phyloP scores from a whole-genome alignment of 2,113 vertebrate species.

The Daubentonia madagascariensis region DNA sequence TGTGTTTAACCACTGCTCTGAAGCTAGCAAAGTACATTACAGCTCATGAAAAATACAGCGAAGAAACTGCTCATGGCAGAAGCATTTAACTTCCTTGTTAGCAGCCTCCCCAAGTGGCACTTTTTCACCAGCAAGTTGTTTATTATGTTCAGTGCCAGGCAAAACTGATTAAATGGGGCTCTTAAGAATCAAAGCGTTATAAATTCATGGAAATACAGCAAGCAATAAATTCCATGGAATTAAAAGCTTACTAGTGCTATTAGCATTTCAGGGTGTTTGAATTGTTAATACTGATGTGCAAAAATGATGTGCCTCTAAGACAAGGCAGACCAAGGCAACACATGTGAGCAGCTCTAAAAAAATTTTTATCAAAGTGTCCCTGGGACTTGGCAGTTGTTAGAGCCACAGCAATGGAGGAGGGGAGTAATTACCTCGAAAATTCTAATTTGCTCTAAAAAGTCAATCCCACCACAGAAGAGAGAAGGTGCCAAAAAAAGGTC shows the following conservation, averaged over 20 bases:
- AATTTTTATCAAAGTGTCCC: neutral
- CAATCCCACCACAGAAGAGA: conserved; percentile 59
- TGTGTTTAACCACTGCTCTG: conserved; percentile 87
- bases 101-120: conserved; percentile 97
- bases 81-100: conserved; percentile 97
- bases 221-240: conserved; percentile 99
- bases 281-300: conserved; percentile 97
- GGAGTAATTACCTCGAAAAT: conserved; percentile 38
- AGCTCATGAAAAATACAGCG: conserved; percentile 95
- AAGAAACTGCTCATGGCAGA: conserved; percentile 94
- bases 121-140: conserved; percentile 97
- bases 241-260: conserved; percentile 98
- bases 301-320: conserved; percentile 91
- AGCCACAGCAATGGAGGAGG: neutral
- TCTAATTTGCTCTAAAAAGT: conserved; percentile 70
- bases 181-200: conserved; percentile 99
- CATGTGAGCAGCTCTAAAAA: conserved; percentile 57
- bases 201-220: conserved; percentile 99
- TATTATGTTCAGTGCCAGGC: conserved; percentile 98
- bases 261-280: conserved; percentile 98
- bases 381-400: neutral
- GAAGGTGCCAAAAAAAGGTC: conserved; percentile 45
- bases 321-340: conserved; percentile 87
- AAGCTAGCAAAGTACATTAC: conserved; percentile 92
- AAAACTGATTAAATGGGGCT: conserved; percentile 99